Evolutionary conservation across 1,140 invertebrate genomes (phyloP), one percentile per base, ranked within the genome.

Genomic region (Drosophila littoralis): DNA sequence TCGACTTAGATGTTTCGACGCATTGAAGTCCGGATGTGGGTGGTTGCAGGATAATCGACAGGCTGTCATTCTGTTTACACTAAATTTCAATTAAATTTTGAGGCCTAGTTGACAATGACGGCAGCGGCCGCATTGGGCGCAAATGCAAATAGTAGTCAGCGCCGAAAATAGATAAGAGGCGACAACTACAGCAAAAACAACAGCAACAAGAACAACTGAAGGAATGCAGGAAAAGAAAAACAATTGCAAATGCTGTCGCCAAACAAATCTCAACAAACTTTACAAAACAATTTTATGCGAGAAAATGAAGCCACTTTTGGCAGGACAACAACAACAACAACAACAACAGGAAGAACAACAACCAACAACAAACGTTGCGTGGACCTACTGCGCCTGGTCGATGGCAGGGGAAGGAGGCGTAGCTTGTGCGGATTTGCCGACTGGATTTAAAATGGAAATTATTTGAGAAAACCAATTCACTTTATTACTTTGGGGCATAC

Each of bases 371-470:
- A 67, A 69, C 43, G 60, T 46, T 38, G 65, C 42, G 58, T 64
- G 78, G 79, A 64, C 22, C 57, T 46, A 52, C 48, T 50, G 61
- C 36, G 15, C 15, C 45, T 61, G 48, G 12, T 15, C 15, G 48
- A 46, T 5, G 12, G 9, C 12, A 22, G 12, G 13, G 8, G 1
- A 17, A 10, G 10, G 51, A 36, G 22, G n/a, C 48, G 48, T 67
- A 40, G 65, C 71, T 74, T 69, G 71, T 61, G 71, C 69, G 59
- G 83, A 88, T 89, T 88, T 88, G 84, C 84, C 64, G 78, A 89
- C 83, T 89, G 83, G 83, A 88, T 88, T 88, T 88, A 88, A 88
- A 88, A 88, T 88, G 84, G 83, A 88, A 89, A 88, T 88, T 89
- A 88, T 88, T 88, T 79, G 84, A 79, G 83, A 66, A 88, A 89